Conservation (phyloP, 1,140 invertebrate species). For the Subanguina moxae region DNA sequence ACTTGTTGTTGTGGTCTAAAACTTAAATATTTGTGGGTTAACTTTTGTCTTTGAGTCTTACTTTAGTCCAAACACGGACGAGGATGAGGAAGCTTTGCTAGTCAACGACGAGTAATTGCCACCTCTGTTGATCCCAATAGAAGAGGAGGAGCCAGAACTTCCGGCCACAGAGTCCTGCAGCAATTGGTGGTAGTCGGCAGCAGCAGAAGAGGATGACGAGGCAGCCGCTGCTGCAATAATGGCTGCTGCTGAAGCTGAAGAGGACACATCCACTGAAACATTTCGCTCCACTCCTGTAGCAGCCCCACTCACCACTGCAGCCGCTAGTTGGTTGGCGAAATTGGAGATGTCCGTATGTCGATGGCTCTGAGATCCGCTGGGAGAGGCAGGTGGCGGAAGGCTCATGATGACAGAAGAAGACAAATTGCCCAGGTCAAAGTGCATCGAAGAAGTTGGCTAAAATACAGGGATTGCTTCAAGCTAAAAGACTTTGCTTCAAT, state of each 20-base stretch:
- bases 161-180: background rate
- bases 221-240: background rate
- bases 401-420: slow-evolving; percentile 10
- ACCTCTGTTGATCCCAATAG: background rate
- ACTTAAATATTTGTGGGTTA: too few species aligned
- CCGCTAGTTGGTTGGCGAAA: background rate
- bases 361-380: background rate
- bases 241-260: background rate
- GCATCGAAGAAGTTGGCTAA: background rate
- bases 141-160: background rate
- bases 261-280: background rate
- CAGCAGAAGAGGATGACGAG: background rate
- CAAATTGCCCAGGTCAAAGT: background rate
- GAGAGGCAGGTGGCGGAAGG: background rate
- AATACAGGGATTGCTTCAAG: background rate
- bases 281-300: background rate
- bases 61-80: background rate
- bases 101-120: background rate
- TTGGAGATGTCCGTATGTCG: slow-evolving; percentile 1
- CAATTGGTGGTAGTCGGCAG: background rate
- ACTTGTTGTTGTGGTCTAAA: slow-evolving; percentile 27
- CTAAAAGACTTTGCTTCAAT: too few species aligned
- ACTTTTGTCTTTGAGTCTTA: background rate
- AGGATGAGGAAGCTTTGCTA: background rate
- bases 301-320: slow-evolving; percentile 5